Conservation (phyloP, 2,888 invertebrate species). For the Ornithoptera priamus region DNA sequence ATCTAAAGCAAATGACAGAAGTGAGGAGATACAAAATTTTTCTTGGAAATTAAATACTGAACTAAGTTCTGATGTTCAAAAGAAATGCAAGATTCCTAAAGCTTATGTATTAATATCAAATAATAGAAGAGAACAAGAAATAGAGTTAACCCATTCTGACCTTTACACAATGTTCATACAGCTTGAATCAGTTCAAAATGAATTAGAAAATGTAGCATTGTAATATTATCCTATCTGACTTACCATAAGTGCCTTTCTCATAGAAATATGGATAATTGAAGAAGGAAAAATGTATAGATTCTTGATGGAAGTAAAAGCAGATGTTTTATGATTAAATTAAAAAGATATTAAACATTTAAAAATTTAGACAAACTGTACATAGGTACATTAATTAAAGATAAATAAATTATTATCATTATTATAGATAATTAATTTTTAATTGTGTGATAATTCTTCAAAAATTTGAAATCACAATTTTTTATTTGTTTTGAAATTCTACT, state of each 20-base stretch:
- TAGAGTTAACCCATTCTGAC: constrained; percentile 68
- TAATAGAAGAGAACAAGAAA: constrained; percentile 48
- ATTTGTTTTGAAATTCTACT: neutral
- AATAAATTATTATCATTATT: neutral
- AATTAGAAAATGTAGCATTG: constrained; percentile 57
- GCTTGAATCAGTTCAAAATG: constrained; percentile 70
- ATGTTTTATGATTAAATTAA: neutral
- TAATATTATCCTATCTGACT: constrained; percentile 6
- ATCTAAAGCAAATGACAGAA: constrained; percentile 42
- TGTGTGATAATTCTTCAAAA: no score
- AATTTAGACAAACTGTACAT: neutral
- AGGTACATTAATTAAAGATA: neutral
- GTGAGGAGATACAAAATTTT: constrained; percentile 47
- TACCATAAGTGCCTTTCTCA: constrained; percentile 23
- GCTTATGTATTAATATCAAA: constrained; percentile 54
- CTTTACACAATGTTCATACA: constrained; percentile 66
- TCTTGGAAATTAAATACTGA: constrained; percentile 70
- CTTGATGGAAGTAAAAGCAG: neutral
- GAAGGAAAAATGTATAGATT: neutral
- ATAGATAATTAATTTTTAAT: neutral
- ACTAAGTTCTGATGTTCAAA: constrained; percentile 64
- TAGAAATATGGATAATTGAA: neutral
- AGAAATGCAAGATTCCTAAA: constrained; percentile 67
- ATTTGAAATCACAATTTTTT: no score
- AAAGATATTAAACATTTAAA: neutral